A percentile compares a stretch with the other conserved stretches of the same genome.
Evolutionary conservation across 1,140 invertebrate genomes (phyloP).

Genomic region (Leptestheria dahalacensis): DNA sequence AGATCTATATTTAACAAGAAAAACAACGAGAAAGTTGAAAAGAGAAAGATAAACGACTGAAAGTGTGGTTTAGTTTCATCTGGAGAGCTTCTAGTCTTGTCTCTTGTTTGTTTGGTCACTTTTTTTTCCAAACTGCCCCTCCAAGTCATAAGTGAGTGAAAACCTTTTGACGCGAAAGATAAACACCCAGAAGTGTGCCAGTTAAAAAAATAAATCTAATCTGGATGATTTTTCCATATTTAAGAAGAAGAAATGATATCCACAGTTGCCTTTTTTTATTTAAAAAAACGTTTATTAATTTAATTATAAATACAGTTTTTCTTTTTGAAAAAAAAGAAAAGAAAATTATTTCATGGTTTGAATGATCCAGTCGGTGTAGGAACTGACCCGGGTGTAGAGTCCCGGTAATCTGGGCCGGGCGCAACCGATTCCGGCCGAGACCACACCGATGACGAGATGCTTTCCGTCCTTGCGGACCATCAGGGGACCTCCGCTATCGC

Average conservation of each 20-base stretch:
- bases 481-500: constrained; percentile 19
- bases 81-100: background rate
- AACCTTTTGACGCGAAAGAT: no score
- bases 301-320: no score
- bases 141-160: no score
- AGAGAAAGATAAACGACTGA: background rate
- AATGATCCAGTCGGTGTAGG: constrained; percentile 31
- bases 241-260: no score
- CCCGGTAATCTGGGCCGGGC: constrained; percentile 37
- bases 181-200: no score
- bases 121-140: no score
- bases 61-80: background rate
- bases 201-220: no score
- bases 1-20: no score
- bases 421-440: constrained; percentile 56
- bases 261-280: no score
- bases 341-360: background rate
- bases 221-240: no score
- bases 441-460: constrained; percentile 36
- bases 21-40: background rate
- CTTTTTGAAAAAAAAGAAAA: background rate
- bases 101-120: no score
- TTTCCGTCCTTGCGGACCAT: constrained; percentile 16
- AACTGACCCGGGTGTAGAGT: constrained; percentile 35
- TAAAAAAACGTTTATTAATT: no score